Evolutionary conservation across 2,888 invertebrate species (phyloP), one percentile per base, ranked within the genome.

Genomic region (Pseudanteris insignis): DNA sequence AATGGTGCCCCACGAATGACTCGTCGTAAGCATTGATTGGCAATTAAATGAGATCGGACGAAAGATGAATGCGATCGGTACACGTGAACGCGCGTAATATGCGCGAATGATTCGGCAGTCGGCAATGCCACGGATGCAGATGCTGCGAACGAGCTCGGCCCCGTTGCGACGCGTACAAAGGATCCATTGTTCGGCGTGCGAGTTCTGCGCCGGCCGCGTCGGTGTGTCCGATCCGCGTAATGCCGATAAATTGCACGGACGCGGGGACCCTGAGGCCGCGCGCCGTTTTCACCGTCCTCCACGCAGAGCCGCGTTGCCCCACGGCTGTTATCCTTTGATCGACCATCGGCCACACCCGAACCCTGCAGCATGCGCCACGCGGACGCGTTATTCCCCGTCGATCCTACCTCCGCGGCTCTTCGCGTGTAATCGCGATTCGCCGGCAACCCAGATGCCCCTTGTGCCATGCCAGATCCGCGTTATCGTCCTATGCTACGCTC

Each of bases 241-340:
- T 15, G 36, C 44, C 36, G 50, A 50, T 64, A 60, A 18, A 15
- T 30, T 29, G 37, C 36, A 64, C 63, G 64, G 65, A 65, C 50
- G 67, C 65, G 64, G 64, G 57, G 69, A 70, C 73, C 47, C 66
- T 66, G 63, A 63, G 73, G 73, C 69, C 67, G 65, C 66, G 70
- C 69, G 62, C 44, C 55, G 60, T 66, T 66, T 50, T 68, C 66
- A 65, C 60, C 62, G 41, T 59, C 51, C 38, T n/a, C 30, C 40
- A 11, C n/a, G 24, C 32, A 21, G 29, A 44, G 33, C 50, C 51
- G 32, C 51, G 32, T 29, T 41, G 53, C 54, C 57, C 64, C 63
- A 53, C 67, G 66, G 64, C 65, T 66, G 68, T 71, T 72, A 72
- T 72, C 71, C 68, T 59, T 62, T 53, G 65, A 70, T 71, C 69